These are phyloP conservation scores for Epinephelus cyanopodus DNA, from an alignment of 2,113 vertebrate species.

Conservation along the genomic window DNA sequence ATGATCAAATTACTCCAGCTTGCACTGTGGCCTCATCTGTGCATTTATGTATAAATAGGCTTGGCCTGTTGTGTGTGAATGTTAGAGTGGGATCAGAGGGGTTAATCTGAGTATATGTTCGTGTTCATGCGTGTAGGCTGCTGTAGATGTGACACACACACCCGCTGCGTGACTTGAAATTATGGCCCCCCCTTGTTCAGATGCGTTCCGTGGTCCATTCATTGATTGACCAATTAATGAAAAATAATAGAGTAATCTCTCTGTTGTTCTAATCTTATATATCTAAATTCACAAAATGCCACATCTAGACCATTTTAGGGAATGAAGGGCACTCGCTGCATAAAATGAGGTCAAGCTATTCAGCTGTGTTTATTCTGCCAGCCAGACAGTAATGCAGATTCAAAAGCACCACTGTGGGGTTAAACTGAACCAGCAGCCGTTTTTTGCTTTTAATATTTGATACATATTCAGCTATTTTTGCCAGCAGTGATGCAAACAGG, in stretches of 20 bases:
- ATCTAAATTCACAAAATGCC: background rate
- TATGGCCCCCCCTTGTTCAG: no score
- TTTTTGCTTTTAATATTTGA: conserved; percentile 75
- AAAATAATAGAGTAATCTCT: background rate
- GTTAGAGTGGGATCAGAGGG: no score
- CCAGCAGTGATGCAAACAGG: conserved; percentile 53
- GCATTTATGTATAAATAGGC: no score
- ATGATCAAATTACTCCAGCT: no score
- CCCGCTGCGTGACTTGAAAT: no score
- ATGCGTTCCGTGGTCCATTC: no score
- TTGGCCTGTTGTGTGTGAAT: no score
- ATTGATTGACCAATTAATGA: background rate
- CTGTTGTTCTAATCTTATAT: background rate
- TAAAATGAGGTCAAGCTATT: conserved; percentile 32
- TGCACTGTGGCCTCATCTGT: no score
- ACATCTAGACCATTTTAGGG: background rate
- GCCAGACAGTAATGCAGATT: conserved; percentile 25
- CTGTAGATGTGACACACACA: no score
- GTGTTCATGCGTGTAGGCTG: no score
- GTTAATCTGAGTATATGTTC: no score
- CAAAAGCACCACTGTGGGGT: background rate
- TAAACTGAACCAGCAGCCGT: conserved; percentile 5
- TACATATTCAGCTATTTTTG: conserved; percentile 71
- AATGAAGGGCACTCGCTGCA: background rate
- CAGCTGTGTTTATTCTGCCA: background rate